Conservation (phyloP, 2,113 vertebrate species). For the Crotalus horridus region DNA sequence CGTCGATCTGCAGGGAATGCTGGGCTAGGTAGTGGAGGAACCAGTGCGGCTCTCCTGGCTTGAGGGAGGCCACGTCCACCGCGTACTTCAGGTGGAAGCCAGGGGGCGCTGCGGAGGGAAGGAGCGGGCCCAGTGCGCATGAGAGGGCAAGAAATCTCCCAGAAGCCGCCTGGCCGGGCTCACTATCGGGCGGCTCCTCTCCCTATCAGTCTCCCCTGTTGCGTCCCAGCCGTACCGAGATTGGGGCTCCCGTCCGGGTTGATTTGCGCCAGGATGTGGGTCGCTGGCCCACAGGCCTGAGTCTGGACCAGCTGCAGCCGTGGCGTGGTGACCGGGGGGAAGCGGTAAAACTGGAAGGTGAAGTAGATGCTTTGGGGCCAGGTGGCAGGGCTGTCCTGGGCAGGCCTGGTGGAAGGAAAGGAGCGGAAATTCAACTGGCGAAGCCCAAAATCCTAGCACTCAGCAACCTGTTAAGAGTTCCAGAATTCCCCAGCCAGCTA, state of each 20-base stretch:
- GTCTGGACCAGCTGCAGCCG: conserved; percentile 75
- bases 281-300: neutral
- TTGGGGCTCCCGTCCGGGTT: conserved; percentile 68
- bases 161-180: too few relatives aligned
- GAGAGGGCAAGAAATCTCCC: neutral
- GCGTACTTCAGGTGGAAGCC: conserved; percentile 84
- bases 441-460: rapidly evolving
- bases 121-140: too few relatives aligned
- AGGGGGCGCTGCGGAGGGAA: conserved; percentile 65
- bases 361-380: conserved; percentile 83
- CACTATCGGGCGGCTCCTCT: too few relatives aligned
- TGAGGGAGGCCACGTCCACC: conserved; percentile 78
- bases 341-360: conserved; percentile 96
- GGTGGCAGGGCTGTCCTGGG: conserved; percentile 17
- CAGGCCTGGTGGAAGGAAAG: conserved; percentile 62
- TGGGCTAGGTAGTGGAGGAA: conserved; percentile 83
- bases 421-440: too few relatives aligned
- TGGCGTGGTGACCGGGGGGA: conserved; percentile 78
- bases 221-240: conserved; percentile 67
- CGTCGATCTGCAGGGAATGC: conserved; percentile 85
- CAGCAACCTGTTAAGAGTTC: neutral
- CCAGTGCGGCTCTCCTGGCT: conserved; percentile 78
- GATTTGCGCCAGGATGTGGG: conserved; percentile 71
- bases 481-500: neutral
- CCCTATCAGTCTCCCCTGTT: too few relatives aligned